Base-by-base conservation (phyloP, 1,140 invertebrate genomes). In the Camponotus floridanus region DNA sequence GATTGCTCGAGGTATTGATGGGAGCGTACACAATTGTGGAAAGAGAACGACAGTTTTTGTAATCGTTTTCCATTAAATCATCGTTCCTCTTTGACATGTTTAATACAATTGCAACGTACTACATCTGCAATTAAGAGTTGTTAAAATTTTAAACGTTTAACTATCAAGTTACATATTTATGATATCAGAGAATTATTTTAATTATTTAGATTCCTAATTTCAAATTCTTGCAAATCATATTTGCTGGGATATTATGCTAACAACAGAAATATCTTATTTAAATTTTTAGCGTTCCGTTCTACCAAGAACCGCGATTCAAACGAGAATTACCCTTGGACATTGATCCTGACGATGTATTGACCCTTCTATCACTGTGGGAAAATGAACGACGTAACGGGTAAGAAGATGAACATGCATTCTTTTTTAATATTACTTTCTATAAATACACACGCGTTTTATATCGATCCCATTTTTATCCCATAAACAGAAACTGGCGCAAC, bases 291-390 rank as follows among this genome's bases (percentile, higher is more conserved):
- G 61, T 91, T 11, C 88, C 92, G 13, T 70, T 91, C 21, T 94
- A 94, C 42, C 91, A 91, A 57, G 93, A 94, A 36, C 88, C 91
- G 26, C 88, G 93, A 31, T 94, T 92, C 70, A 95, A 95, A 86
- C 92, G 94, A 1, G 94, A 94, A 65, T 85, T 91, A 18, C 87
- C 93, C 21, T 55, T 94, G 7, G 92, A 95, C 9, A 76, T 95
- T 13, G 94, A 95, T 65, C 94, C 94, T 8, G 93, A 95, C 39
- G 93, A 94, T 18, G 86, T 94, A 21, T 65, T 94, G 59, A 91
- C 93, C 13, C 86, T 95, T 0, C 86, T 95, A 4, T 91, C 93
- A 1, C 81, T 94, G 2, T 94, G 92, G 92, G 94, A 95, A 78
- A 93, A 92, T 61, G 91, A 94, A 45, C 92, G 92, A 21, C 92